Evolutionary conservation across 1,140 invertebrate species (phyloP), one percentile per base, ranked within the genome.

Genomic region (Forficula auricularia): DNA sequence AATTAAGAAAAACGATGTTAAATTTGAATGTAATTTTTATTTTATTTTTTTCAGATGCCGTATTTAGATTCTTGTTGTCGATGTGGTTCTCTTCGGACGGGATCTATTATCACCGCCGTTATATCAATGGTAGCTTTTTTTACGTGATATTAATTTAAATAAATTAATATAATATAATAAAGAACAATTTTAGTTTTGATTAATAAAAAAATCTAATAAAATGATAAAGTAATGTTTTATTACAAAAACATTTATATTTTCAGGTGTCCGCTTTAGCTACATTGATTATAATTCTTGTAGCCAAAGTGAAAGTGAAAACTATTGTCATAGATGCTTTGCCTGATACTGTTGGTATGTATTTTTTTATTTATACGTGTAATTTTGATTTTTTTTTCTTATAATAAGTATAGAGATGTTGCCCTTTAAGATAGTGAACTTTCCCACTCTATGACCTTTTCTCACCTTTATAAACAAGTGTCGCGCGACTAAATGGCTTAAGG

Each of bases 41-140:
- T 42, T 42, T 43, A 40, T 30, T 43, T 33, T 10, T 48, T 46
- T 33, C 37, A 45, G 41, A 56, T 56, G 52, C 51, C 54, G 8
- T 36, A 51, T n/a, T 38, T 57, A 10, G 46, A 66, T 39, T 64
- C 65, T 41, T 80, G 72, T 52, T 82, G 79, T 52, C 59, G 70
- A 31, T 78, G 75, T 52, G 72, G 67, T 32, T 75, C 76, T 3
- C 64, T 81, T 7, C 69, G 73, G 48, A 71, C 70, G 12, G 80
- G 81, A 1, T 73, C 79, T 3, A 60, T 83, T 7, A 69, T 81
- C 44, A 75, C 72, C 10, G 79, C 74, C 33, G 51, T 72, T 22
- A 59, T 69, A 36, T 71, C 77, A 43, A 79, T 82, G 39, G 69
- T 83, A 54, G 64, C n/a, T n/a, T n/a, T n/a, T n/a, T n/a, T n/a